These are phyloP conservation scores for Drosophila pegasa DNA, from an alignment of 2,888 invertebrate species.

Conservation along the genomic window DNA sequence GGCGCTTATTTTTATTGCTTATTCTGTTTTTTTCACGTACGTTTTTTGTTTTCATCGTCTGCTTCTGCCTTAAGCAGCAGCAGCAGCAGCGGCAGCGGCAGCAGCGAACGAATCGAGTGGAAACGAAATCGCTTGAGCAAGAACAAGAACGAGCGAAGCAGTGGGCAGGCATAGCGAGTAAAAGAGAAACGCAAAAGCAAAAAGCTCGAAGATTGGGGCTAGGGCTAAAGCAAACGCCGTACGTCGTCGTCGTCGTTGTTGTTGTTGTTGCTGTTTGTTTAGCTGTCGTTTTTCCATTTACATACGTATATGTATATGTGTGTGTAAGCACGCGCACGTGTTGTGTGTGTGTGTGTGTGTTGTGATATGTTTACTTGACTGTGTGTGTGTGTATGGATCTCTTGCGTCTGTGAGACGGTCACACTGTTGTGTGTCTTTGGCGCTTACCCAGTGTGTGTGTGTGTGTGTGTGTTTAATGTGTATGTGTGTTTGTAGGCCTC, in stretches of 20 bases:
- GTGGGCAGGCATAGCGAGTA: slow-evolving; percentile 21
- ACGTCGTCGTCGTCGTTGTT: slow-evolving; percentile 28
- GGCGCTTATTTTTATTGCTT: slow-evolving; percentile 34
- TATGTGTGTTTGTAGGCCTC: slow-evolving; percentile 71
- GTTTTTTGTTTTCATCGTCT: slow-evolving; percentile 78
- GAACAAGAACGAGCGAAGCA: slow-evolving; percentile 41
- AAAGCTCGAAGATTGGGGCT: slow-evolving; percentile 65
- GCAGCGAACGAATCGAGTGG: slow-evolving; percentile 31
- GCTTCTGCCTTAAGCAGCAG: slow-evolving; percentile 45
- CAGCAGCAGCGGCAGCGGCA: slow-evolving; percentile 4
- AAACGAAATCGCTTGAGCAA: slow-evolving; percentile 26
- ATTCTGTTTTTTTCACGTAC: slow-evolving; percentile 65
- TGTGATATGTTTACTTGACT: slow-evolving; percentile 41
- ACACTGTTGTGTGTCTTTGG: slow-evolving; percentile 43
- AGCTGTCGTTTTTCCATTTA: slow-evolving; percentile 72
- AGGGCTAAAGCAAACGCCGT: slow-evolving; percentile 62
- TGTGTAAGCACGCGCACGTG: background rate
- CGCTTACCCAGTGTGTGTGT: slow-evolving; percentile 21
- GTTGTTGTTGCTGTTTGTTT: slow-evolving; percentile 67
- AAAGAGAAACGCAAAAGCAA: slow-evolving; percentile 41
- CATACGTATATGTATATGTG: slow-evolving; percentile 30
- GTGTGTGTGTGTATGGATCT: slow-evolving; percentile 37
- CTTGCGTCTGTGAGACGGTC: slow-evolving; percentile 40
- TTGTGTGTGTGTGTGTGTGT: slow-evolving; percentile 27
- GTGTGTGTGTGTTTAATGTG: slow-evolving; percentile 12